Evolutionary conservation across 2,888 invertebrate genomes (phyloP), one percentile per base, ranked within the genome.

Genomic region (Flexamia atlantica): DNA sequence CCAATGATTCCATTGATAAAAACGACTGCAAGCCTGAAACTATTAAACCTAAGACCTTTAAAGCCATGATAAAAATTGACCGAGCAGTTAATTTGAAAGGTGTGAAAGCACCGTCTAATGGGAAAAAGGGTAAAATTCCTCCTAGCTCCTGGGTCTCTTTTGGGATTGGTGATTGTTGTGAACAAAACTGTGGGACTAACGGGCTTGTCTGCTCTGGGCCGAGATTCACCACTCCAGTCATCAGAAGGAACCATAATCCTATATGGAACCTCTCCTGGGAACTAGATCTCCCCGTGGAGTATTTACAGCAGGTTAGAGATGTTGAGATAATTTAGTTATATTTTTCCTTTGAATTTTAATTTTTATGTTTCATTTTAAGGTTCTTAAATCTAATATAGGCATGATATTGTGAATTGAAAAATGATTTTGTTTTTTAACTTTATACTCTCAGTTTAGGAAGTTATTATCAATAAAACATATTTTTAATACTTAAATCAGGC

Each of bases 1-100:
- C 70, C 14, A 68, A 70, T 28, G 82, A 68, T 17, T 46, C 68
- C 25, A 14, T 70, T 12, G 70, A 82, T 7, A 76, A 50, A 76
- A 50, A 46, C 10, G 50, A 46, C 9, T 25, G 5, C 9, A 76
- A 76, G 30, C 28, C 28, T 28, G 76, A 76, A 28, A 46, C 1
- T 20, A 25, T 28, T 5, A 28, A 32, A 82, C 42, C 72, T 17
- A 82, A 86, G 50, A 86, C 85, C 53, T 92, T 92, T 86, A 91
- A 91, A 88, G 92, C 92, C 42, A 89, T 90, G 4, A 88, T 94
- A 50, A 90, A 92, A 82, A 91, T 94, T 79, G 92, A 92, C 82
- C 90, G 91, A 85, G 94, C 94, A 1, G 89, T 92, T 68, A 92
- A 93, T 88, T 89, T 94, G 85, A 40, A 64, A 46, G 50, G 46